Base-by-base conservation (phyloP, 2,888 invertebrate species). In the Meiosimyza platycephala region DNA sequence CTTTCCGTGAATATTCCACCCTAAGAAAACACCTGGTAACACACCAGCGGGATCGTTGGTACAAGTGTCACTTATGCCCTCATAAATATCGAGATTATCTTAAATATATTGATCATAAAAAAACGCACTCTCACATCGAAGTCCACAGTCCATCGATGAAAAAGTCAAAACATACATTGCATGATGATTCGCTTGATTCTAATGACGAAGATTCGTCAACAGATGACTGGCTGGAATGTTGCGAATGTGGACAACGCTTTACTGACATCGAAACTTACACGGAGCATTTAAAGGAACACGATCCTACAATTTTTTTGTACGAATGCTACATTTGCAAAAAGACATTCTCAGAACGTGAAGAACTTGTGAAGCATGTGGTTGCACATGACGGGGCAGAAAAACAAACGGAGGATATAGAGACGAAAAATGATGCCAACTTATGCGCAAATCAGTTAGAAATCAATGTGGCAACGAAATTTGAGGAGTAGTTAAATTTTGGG, bases 11-110 rank as follows among this genome's bases (percentile, higher is more conserved):
- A 74, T 84, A 85, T 74, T 86, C 86, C 11, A 87, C 87, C 0
- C 78, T 87, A 0, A 86, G 86, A 72, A 87, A 87, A 68, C 87
- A 87, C 55, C 83, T 85, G 84, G 81, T 85, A 4, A 87, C 87
- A 0, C 87, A 87, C 76, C 80, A 80, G 57, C 82, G 85, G 6
- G 84, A 86, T 48, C 85, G 87, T 52, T 83, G 82, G 79, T 87
- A 86, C 72, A 86, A 86, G 74, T 86, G 86, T 50, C 76, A 81
- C 6, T 76, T 79, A 3, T 86, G 86, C 76, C 80, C 81, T 0
- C 76, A 80, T 18, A 84, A 85, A 69, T 87, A 79, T 55, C 83
- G 82, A n/a, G 86, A 86, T 70, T 86, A 85, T 72, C 76, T 85
- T 51, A 80, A 84, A 16, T 86, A 84, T 66, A 80, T 81, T 22